Conservation (phyloP, 2,113 vertebrate genomes). For the Prochilodus magdalenae region DNA sequence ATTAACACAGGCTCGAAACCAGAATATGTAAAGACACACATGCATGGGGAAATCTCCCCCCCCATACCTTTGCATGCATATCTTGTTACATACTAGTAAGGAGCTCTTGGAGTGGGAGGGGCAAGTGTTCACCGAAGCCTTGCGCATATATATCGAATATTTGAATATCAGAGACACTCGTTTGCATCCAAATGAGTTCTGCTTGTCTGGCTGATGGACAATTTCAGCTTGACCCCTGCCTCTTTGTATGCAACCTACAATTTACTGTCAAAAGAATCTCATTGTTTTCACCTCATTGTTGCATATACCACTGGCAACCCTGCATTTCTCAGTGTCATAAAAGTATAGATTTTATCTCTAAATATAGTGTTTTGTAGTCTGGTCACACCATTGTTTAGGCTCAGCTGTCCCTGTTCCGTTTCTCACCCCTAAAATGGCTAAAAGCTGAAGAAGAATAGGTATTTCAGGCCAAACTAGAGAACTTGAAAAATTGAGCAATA, state of each 20-base stretch:
- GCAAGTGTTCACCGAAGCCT: conserved; percentile 94
- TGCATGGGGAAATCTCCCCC: neutral
- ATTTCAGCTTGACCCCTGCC: conserved; percentile 93
- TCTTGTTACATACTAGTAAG: conserved; percentile 5
- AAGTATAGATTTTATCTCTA: conserved; percentile 55
- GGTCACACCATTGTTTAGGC: conserved; percentile 45
- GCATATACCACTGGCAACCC: conserved; percentile 44
- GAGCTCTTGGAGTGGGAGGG: conserved; percentile 75
- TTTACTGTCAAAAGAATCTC: conserved; percentile 65
- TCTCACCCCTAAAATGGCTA: conserved; percentile 30
- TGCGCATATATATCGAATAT: conserved; percentile 96
- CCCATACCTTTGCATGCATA: conserved; percentile 38
- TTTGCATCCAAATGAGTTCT: conserved; percentile 99
- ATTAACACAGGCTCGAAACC: conserved; percentile 7
- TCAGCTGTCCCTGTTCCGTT: conserved; percentile 39
- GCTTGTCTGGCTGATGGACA: conserved; percentile 99
- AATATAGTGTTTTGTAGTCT: conserved; percentile 46
- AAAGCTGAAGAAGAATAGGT: conserved; percentile 13
- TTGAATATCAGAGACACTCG: conserved; percentile 94
- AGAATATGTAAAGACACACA: conserved; percentile 6
- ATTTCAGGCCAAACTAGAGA: neutral
- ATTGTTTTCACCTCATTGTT: conserved; percentile 56
- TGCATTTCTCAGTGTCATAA: conserved; percentile 53
- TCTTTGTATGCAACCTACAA: conserved; percentile 97
- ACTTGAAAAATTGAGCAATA: too few species aligned